Evolutionary conservation across 92 coral and sea anemone species (phyloP).

Genomic region (Galaxea fascicularis): DNA sequence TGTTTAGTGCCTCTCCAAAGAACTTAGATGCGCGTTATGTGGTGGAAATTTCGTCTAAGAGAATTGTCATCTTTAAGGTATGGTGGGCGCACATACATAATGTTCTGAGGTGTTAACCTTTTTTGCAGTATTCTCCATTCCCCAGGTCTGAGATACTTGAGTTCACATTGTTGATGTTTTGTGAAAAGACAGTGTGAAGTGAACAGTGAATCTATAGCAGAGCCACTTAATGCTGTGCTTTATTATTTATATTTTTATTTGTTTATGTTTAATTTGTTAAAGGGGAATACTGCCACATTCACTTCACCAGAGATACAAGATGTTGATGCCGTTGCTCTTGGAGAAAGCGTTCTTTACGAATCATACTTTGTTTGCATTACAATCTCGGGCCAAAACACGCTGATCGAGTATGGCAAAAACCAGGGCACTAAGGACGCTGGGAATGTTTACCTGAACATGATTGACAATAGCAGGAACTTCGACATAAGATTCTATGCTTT

Average conservation of each 20-base stretch:
- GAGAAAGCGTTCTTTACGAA: conserved; percentile 17
- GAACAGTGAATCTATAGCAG: not conserved
- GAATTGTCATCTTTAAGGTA: conserved; percentile 33
- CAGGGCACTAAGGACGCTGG: conserved; percentile 4
- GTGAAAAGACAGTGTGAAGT: not conserved
- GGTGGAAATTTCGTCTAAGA: conserved; percentile 18
- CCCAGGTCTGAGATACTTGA: not conserved
- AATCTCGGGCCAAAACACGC: not conserved
- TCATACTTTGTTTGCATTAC: conserved; percentile 25
- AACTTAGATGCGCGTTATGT: conserved; percentile 5
- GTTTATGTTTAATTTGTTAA: not conserved
- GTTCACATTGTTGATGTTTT: not conserved
- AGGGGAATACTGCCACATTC: not conserved
- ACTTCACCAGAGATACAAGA: not conserved
- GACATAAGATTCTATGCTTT: conserved; percentile 15
- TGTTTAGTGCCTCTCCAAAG: conserved; percentile 14
- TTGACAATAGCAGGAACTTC: conserved; percentile 3
- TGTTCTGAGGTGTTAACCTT: not conserved
- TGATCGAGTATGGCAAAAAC: conserved; percentile 29
- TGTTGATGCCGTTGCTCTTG: conserved; percentile 7
- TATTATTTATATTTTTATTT: not conserved
- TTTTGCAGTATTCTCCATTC: not conserved
- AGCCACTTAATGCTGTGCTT: not conserved
- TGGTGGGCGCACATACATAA: not conserved
- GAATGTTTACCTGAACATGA: conserved; percentile 21